Evolutionary conservation across 2,113 vertebrate species (phyloP).

Genomic region (Dissostichus mawsoni): DNA sequence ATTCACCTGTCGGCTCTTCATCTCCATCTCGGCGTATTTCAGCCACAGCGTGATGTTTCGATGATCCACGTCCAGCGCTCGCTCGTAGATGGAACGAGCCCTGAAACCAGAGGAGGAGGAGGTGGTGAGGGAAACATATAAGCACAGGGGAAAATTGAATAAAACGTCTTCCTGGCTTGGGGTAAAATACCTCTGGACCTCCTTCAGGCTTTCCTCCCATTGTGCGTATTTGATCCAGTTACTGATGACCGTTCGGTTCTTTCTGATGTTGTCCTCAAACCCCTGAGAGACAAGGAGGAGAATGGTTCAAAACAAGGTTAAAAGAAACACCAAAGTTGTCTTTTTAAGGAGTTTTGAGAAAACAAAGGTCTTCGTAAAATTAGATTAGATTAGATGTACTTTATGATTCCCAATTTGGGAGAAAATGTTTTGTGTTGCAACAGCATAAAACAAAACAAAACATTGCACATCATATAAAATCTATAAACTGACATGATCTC

Average conservation of each 20-base stretch:
- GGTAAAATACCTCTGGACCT: conserved; percentile 91
- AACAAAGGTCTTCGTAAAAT: too few species aligned
- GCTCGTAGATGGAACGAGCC: conserved; percentile 97
- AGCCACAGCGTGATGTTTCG: conserved; percentile 96
- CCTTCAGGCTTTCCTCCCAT: conserved; percentile 99
- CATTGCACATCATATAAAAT: too few species aligned
- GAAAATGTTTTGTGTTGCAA: too few species aligned
- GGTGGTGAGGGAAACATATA: neutral
- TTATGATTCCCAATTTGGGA: too few species aligned
- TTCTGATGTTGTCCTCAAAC: conserved; percentile 98
- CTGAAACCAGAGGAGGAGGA: conserved; percentile 75
- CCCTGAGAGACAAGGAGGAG: conserved; percentile 78
- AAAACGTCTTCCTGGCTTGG: neutral
- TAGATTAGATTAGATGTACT: too few species aligned
- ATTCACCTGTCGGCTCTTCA: conserved; percentile 98
- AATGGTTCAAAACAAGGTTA: neutral
- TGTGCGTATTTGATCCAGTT: conserved; percentile 99
- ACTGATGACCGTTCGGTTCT: conserved; percentile 97
- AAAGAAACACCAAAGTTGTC: too few species aligned
- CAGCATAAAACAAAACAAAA: too few species aligned
- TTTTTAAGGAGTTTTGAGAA: too few species aligned
- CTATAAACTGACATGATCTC: too few species aligned
- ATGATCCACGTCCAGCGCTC: conserved; percentile 97
- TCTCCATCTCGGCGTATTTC: conserved; percentile 99
- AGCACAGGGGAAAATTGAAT: too few species aligned